These are phyloP conservation scores for Cygnus olor DNA, from an alignment of 2,797 vertebrate genomes.

Conservation along the genomic window DNA sequence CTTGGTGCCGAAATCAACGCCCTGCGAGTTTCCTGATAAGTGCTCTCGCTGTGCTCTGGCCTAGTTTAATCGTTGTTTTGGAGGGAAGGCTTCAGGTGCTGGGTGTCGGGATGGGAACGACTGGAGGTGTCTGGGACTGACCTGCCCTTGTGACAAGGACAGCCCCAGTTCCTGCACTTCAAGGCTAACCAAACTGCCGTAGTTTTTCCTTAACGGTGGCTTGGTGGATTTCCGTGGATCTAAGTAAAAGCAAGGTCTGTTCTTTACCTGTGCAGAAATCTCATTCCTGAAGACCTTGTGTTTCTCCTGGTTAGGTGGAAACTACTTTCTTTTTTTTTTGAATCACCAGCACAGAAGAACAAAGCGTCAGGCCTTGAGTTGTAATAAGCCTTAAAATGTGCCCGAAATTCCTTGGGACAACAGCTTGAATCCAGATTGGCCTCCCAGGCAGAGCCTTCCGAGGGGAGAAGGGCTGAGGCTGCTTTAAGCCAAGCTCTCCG, in stretches of 20 bases:
- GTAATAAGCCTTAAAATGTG: neutral
- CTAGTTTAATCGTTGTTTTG: too few relatives aligned
- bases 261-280: neutral
- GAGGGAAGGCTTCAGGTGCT: neutral
- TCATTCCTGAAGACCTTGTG: neutral
- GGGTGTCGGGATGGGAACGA: neutral
- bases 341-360: neutral
- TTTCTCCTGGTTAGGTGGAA: neutral
- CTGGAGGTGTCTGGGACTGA: neutral
- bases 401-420: neutral
- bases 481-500: rapidly evolving
- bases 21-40: neutral
- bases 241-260: neutral
- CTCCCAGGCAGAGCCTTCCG: neutral
- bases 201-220: neutral
- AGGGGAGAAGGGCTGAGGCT: neutral
- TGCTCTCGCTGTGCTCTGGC: neutral
- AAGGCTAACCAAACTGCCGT: neutral
- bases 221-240: neutral
- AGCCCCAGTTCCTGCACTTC: neutral
- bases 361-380: neutral
- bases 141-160: neutral
- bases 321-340: neutral
- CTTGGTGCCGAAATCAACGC: neutral
- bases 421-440: neutral